A percentile compares a stretch with the other conserved stretches of the same genome.
Evolutionary conservation across 2,113 vertebrate species (phyloP).

Genomic region (Pluvianellus socialis): DNA sequence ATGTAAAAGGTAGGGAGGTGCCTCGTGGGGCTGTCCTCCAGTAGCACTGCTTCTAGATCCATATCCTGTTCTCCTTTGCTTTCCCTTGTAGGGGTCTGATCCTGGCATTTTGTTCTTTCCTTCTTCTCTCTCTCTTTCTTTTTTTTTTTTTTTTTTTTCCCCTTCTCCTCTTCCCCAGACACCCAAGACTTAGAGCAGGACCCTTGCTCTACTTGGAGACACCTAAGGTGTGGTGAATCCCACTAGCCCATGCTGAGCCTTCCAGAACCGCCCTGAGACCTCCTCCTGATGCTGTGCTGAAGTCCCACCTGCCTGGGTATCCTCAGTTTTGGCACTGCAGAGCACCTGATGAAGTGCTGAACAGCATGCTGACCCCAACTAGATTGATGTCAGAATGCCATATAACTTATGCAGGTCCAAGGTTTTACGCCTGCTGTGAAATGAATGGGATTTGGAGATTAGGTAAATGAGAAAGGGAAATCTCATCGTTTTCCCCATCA

Average conservation of each 20-base stretch:
- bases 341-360: neutral
- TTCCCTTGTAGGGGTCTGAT: neutral
- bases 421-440: neutral
- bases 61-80: neutral
- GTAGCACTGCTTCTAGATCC: neutral
- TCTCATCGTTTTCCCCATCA: neutral
- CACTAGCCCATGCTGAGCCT: neutral
- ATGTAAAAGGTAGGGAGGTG: neutral
- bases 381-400: neutral
- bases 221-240: neutral
- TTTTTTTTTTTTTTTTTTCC: no score
- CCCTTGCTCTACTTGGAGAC: neutral
- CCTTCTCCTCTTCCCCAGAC: neutral
- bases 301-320: neutral
- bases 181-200: neutral
- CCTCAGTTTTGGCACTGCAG: neutral
- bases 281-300: neutral
- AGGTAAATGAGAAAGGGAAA: conserved; percentile 39
- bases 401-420: neutral
- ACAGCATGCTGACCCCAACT: neutral
- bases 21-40: neutral
- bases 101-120: fast-evolving
- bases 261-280: neutral
- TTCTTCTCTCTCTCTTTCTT: fast-evolving
- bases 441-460: neutral